Evolutionary conservation across 2,888 invertebrate species (phyloP), one percentile per base, ranked within the genome.

Genomic region (Drosophila neonasuta): DNA sequence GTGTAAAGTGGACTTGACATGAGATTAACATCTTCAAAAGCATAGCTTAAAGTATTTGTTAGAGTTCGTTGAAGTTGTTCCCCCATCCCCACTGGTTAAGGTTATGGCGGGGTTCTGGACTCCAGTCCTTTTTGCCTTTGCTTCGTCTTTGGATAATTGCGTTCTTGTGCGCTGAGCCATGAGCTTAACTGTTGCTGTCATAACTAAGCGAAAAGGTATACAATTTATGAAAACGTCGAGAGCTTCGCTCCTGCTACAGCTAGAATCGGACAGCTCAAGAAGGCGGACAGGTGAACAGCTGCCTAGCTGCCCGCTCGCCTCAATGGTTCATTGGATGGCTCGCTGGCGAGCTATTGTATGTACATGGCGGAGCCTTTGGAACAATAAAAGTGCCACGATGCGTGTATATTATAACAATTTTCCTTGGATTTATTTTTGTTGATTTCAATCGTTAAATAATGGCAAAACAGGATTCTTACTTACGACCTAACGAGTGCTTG

Each of bases 1-100:
- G 86, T 87, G 88, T 80, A 85, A 87, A 87, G 88, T 87, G 85
- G 85, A 87, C 88, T 88, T 85, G 85, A 87, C 88, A 85, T 84
- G 86, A 87, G 85, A 87, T 85, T 87, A 87, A 85, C 85, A 87
- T 85, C 85, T 83, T 85, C 88, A 86, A 86, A 87, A 84, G 86
- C 84, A 84, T 82, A 80, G 86, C 85, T 85, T 85, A 87, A 87
- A 86, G 79, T 87, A 86, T 86, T 87, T 85, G 88, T 79, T 79
- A 66, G 86, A 79, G 71, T 76, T 82, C 80, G 86, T 64, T 72
- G 71, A 81, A 85, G 87, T 69, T 70, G 67, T 9, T 13, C n/a
- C 8, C 69, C 52, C 55, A 10, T 52, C 46, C 58, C 58, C 51
- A 0, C 11, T 44, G 32, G 41, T 55, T 60, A 71, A 73, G 74